phyloP scores from a whole-genome alignment of 1,140 invertebrate species.

The Penaeus chinensis region DNA sequence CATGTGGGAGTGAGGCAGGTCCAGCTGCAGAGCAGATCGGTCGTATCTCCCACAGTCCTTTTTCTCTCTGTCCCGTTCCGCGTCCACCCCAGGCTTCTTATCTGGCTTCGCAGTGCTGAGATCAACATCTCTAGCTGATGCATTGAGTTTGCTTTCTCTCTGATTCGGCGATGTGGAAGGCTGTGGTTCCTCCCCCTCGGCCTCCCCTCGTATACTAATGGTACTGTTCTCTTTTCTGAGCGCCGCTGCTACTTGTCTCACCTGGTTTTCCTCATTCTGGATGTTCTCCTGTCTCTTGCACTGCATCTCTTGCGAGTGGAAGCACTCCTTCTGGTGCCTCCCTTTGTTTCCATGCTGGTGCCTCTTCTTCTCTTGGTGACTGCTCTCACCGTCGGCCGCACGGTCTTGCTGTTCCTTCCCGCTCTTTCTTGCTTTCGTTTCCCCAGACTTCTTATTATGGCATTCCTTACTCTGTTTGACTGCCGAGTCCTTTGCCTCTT shows the following conservation, averaged over 20 bases:
- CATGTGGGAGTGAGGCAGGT: constrained; percentile 43
- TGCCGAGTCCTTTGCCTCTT: too few relatives aligned
- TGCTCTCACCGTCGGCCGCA: too few relatives aligned
- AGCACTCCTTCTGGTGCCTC: too few relatives aligned
- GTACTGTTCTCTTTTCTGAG: not conserved
- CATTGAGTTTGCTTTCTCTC: not conserved
- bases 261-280: too few relatives aligned
- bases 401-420: too few relatives aligned
- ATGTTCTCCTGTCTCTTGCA: not conserved
- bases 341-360: too few relatives aligned
- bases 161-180: constrained; percentile 23
- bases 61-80: not conserved
- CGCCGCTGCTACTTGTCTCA: not conserved
- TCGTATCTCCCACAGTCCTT: constrained; percentile 11
- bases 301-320: not conserved
- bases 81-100: too few relatives aligned
- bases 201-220: constrained; percentile 7
- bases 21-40: constrained; percentile 39
- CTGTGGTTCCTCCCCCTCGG: not conserved
- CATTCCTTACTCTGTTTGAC: too few relatives aligned
- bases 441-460: too few relatives aligned
- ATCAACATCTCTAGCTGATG: not conserved
- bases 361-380: too few relatives aligned
- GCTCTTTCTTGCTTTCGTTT: too few relatives aligned
- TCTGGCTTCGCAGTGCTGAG: too few relatives aligned